Conservation (phyloP, 2,797 vertebrate genomes). For the Lycodopsis pacificus region DNA sequence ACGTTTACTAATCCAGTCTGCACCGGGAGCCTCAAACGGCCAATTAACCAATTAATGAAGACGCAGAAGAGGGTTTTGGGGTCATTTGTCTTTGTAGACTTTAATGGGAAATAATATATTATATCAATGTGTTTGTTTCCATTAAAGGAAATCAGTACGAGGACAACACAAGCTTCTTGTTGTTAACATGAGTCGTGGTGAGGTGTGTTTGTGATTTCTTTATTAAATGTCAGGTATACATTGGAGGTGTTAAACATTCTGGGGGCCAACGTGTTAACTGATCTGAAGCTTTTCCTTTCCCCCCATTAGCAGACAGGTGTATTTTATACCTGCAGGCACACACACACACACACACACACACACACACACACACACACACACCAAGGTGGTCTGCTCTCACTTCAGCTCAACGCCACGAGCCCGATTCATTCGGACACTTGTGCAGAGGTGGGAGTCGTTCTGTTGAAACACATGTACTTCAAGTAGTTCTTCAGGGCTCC, state of each 20-base stretch:
- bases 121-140: not conserved
- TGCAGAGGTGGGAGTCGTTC: constrained; percentile 32
- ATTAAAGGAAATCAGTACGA: not conserved
- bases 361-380: constrained; percentile 5
- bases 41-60: not conserved
- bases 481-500: constrained; percentile 23
- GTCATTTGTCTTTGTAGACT: not conserved
- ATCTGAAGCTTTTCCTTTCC: constrained; percentile 22
- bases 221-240: not conserved
- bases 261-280: constrained; percentile 15
- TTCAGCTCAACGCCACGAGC: constrained; percentile 31
- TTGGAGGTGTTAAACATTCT: constrained; percentile 13
- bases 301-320: constrained; percentile 42
- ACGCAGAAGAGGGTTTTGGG: not conserved
- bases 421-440: constrained; percentile 36
- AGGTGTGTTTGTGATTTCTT: not conserved
- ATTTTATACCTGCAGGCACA: constrained; percentile 38
- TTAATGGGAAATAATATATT: not conserved
- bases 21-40: not conserved
- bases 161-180: not conserved
- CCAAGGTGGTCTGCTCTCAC: constrained; percentile 43
- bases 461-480: constrained; percentile 52
- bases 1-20: too few relatives aligned
- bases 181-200: not conserved
- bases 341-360: too few relatives aligned